Evolutionary conservation across 2,113 vertebrate species (phyloP), one percentile per base, ranked within the genome.

Genomic region (Sinocyclocheilus grahami): DNA sequence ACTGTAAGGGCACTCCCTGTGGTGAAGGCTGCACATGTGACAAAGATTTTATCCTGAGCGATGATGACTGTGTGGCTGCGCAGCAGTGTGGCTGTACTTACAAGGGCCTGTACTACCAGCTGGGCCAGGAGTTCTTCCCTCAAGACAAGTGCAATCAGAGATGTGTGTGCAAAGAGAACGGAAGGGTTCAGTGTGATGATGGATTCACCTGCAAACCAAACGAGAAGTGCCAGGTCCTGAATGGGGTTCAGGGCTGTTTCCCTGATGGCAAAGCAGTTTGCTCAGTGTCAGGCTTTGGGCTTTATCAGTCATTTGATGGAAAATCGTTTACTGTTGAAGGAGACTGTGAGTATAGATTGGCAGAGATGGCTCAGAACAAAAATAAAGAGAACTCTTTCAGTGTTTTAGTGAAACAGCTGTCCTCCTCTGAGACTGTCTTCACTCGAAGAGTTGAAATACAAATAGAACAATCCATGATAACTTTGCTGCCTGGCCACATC

Each of bases 31-130:
- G 92, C 80, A 80, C 86, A 63, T 92, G 92, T 80, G 85, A 92
- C 39, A 71, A 80, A 0, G 91, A 89, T 24, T 92, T 88, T 84
- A 16, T 88, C 14, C 71, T 88, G 39, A 91, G 91, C 30, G 83
- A 87, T 10, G 75, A 75, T 0, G 71, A 88, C 9, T 93, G 93
- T 55, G 89, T 93, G n/a, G 55, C 90, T 2, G 37, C 90, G 39
- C 87, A 89, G 2, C 78, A 88, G 8, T 93, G 93, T 27, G 93
- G 93, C 39, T 93, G 93, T 58, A 2, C 5, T 3, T 83, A 90
- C 60, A 58, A 84, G 18, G 80, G 39, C 12, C 84, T 27, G 3
- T 93, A 93, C 84, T 92, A 90, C 51, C 84, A 87, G 13, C 78
- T 78, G 2, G 88, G 67, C 10, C 90, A 94, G 53, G 82, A 89